Conservation (phyloP, 2,888 invertebrate species). For the Stenoptilia bipunctidactyla region DNA sequence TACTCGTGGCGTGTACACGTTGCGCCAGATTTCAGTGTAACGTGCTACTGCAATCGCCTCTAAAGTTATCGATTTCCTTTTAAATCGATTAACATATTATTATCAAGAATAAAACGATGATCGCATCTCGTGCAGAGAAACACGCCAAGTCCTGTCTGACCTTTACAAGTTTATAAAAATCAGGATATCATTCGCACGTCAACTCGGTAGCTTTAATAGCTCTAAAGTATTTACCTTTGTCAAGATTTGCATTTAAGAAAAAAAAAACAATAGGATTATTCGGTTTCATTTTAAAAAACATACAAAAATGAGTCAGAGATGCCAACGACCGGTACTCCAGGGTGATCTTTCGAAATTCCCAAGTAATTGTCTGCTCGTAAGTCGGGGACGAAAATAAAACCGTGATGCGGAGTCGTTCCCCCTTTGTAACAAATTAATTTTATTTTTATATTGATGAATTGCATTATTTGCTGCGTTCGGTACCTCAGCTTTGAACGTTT, state of each 20-base stretch:
- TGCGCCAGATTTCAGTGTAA: slow-evolving; percentile 50
- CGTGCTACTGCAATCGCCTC: slow-evolving; percentile 39
- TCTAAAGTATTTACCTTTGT: too few relatives aligned
- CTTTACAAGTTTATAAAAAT: not conserved
- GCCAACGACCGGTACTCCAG: slow-evolving; percentile 57
- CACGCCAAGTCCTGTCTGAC: not conserved
- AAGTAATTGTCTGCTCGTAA: slow-evolving; percentile 47
- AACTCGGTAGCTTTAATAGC: too few relatives aligned
- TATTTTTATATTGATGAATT: slow-evolving; percentile 65
- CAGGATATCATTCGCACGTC: not conserved
- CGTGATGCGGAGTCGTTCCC: slow-evolving; percentile 44
- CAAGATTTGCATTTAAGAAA: not conserved
- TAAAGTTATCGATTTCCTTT: slow-evolving; percentile 31
- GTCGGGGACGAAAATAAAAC: slow-evolving; percentile 50
- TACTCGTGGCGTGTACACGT: slow-evolving; percentile 52
- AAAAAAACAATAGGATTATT: slow-evolving; percentile 7
- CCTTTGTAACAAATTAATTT: slow-evolving; percentile 51
- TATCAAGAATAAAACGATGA: slow-evolving; percentile 14
- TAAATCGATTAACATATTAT: slow-evolving; percentile 27
- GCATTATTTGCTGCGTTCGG: slow-evolving; percentile 40
- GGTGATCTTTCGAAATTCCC: slow-evolving; percentile 69
- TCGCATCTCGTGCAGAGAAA: not conserved
- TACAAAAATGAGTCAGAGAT: slow-evolving; percentile 61
- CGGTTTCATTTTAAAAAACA: slow-evolving; percentile 29
- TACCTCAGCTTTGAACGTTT: slow-evolving; percentile 9